phyloP scores from a whole-genome alignment of 2,113 vertebrate species.

The Steatornis caripensis region DNA sequence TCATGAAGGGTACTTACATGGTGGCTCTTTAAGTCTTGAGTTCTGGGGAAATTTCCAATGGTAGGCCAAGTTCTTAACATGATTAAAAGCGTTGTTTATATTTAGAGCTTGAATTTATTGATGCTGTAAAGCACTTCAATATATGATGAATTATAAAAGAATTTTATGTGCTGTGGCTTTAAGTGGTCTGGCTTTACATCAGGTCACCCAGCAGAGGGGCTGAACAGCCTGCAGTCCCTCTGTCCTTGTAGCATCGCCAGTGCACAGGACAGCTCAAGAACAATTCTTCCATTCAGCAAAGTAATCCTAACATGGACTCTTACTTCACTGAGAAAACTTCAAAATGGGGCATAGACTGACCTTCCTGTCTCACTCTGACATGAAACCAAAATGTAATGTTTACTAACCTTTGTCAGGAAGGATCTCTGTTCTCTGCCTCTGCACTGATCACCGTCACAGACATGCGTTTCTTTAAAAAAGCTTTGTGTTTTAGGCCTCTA shows the following conservation, averaged over 20 bases:
- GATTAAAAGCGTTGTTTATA: neutral
- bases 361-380: neutral
- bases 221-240: neutral
- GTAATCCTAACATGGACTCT: neutral
- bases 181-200: neutral
- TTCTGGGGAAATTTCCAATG: neutral
- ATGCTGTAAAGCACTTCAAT: neutral
- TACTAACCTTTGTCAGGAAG: neutral
- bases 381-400: neutral
- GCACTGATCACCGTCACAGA: neutral
- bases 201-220: neutral
- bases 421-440: neutral
- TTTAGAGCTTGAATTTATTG: neutral
- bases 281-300: neutral
- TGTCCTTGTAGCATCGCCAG: neutral
- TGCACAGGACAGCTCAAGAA: neutral
- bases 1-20: neutral
- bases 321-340: neutral
- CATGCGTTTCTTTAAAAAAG: neutral
- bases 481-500: neutral
- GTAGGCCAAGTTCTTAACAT: neutral
- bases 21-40: neutral
- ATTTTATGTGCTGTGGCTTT: neutral
- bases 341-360: neutral
- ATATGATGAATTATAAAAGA: neutral